Conservation (phyloP, 1,140 invertebrate genomes). For the Mizuhopecten yessoensis region DNA sequence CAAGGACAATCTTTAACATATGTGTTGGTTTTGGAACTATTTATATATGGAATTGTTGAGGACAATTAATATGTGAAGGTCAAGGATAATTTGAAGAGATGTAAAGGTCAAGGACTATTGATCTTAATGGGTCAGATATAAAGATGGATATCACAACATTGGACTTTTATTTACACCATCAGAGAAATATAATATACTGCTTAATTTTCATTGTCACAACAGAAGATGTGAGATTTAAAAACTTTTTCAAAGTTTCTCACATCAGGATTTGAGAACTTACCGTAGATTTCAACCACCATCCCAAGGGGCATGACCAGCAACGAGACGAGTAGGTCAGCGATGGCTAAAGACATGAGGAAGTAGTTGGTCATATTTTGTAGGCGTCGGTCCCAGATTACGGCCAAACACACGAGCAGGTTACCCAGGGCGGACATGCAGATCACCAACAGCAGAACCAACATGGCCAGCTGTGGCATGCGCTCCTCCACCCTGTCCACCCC, state of each 20-base stretch:
- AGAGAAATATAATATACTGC: no score
- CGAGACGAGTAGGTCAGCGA: slow-evolving; percentile 97
- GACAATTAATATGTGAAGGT: neutral
- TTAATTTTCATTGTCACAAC: neutral
- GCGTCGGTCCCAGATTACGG: slow-evolving; percentile 97
- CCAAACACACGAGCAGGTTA: slow-evolving; percentile 97
- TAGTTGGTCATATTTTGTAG: slow-evolving; percentile 98
- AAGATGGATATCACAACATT: no score
- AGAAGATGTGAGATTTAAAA: neutral
- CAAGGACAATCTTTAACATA: neutral
- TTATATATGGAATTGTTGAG: no score
- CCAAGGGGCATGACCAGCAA: slow-evolving; percentile 98
- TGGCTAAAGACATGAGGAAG: slow-evolving; percentile 98
- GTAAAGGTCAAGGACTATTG: neutral
- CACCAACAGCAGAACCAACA: slow-evolving; percentile 86
- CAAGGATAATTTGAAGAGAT: neutral
- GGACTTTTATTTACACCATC: no score
- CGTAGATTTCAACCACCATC: slow-evolving; percentile 89
- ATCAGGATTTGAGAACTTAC: slow-evolving; percentile 68
- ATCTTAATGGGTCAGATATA: neutral
- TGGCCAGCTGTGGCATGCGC: slow-evolving; percentile 41
- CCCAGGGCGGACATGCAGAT: slow-evolving; percentile 93
- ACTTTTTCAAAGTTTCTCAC: neutral
- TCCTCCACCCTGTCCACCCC: neutral
- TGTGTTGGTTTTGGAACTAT: no score